These are phyloP conservation scores for Strix uralensis DNA, from an alignment of 2,113 vertebrate species.

Conservation along the genomic window DNA sequence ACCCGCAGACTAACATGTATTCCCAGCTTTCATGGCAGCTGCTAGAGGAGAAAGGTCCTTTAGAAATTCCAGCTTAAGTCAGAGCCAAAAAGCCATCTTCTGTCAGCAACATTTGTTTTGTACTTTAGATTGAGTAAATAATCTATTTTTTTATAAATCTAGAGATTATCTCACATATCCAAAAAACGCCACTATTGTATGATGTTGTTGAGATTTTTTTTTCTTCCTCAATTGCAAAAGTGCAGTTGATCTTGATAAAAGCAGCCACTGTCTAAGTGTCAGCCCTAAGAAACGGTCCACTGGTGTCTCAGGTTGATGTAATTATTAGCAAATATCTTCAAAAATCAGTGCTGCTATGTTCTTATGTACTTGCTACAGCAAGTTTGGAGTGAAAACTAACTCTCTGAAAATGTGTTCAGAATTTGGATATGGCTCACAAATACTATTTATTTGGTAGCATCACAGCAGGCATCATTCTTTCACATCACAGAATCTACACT, in stretches of 20 bases:
- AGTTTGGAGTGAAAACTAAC: neutral
- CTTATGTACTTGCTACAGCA: neutral
- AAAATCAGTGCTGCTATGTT: neutral
- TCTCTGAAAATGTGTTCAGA: neutral
- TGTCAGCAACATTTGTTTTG: neutral
- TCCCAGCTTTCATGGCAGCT: neutral
- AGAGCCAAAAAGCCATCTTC: neutral
- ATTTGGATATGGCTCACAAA: neutral
- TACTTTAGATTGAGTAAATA: neutral
- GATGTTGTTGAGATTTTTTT: neutral
- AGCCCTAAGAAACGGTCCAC: neutral
- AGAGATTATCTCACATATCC: neutral
- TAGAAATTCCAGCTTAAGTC: neutral
- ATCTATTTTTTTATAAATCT: neutral
- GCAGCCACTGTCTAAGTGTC: neutral
- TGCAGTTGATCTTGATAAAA: neutral
- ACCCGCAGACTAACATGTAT: rapidly evolving
- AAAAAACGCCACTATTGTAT: neutral
- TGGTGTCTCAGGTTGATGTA: neutral
- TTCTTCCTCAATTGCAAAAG: neutral
- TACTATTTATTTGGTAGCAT: neutral
- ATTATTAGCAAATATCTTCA: neutral
- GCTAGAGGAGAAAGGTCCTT: neutral
- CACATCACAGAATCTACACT: neutral
- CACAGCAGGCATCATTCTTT: neutral